phyloP scores from a whole-genome alignment of 2,888 invertebrate species.

The Hemicrepidius hirtus region DNA sequence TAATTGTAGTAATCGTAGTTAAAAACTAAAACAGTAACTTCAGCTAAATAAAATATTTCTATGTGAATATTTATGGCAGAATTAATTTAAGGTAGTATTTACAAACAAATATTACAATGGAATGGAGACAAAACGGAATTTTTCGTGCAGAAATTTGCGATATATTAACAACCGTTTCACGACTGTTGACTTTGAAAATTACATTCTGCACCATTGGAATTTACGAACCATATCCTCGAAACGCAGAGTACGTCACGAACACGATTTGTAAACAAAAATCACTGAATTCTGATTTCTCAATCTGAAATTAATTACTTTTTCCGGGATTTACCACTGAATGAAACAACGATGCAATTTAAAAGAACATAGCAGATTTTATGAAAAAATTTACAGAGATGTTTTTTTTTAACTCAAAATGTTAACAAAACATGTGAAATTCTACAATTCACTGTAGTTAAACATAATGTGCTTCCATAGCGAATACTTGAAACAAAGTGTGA shows the following conservation, averaged over 20 bases:
- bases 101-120: background rate
- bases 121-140: background rate
- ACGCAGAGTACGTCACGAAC: slow-evolving; percentile 28
- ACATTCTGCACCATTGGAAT: slow-evolving; percentile 26
- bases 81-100: background rate
- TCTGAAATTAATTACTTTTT: slow-evolving; percentile 24
- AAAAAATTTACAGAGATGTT: background rate
- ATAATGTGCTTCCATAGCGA: too few relatives aligned
- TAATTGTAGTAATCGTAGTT: too few relatives aligned
- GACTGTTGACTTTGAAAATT: slow-evolving; percentile 25
- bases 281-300: slow-evolving; percentile 18
- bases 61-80: too few relatives aligned
- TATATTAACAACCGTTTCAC: slow-evolving; percentile 9
- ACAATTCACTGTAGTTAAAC: too few relatives aligned
- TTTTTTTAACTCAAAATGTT: too few relatives aligned
- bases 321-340: background rate
- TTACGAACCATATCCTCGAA: slow-evolving; percentile 17
- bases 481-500: too few relatives aligned
- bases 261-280: slow-evolving; percentile 15
- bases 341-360: background rate
- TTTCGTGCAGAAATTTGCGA: background rate
- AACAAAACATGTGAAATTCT: too few relatives aligned
- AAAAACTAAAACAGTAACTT: too few relatives aligned
- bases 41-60: too few relatives aligned
- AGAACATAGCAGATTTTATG: background rate